Conservation (phyloP, 2,888 invertebrate species). For the Linyphia triangularis region DNA sequence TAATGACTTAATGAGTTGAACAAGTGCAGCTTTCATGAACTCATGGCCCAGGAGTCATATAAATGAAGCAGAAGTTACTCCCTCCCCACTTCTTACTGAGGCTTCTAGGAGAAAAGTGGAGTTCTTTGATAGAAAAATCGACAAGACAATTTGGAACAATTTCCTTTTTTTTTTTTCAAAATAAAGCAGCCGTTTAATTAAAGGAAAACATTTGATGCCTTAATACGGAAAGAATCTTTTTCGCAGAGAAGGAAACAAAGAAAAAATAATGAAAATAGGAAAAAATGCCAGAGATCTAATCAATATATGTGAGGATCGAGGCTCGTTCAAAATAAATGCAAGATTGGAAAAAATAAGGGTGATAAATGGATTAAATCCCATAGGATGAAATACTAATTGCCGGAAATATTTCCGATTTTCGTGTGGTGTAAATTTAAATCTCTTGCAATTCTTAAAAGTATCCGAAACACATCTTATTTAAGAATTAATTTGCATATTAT, state of each 20-base stretch:
- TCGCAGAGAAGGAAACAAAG: constrained; percentile 39
- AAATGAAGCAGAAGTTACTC: constrained; percentile 33
- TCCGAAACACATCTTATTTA: too few species aligned
- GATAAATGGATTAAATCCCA: constrained; percentile 64
- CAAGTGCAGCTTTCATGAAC: constrained; percentile 43
- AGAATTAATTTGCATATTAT: too few species aligned
- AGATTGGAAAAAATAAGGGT: constrained; percentile 52
- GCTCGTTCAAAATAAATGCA: constrained; percentile 61
- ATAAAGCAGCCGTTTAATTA: constrained; percentile 62
- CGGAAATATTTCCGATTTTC: background rate
- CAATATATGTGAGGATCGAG: constrained; percentile 59
- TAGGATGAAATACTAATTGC: constrained; percentile 30
- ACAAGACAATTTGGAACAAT: constrained; percentile 56
- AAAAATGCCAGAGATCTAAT: constrained; percentile 41
- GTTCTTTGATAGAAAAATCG: constrained; percentile 59
- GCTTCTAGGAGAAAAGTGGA: background rate
- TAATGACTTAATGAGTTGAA: constrained; percentile 65
- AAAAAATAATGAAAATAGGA: constrained; percentile 4
- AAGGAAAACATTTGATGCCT: constrained; percentile 69
- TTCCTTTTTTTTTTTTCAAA: constrained; percentile 52
- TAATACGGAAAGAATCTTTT: constrained; percentile 63
- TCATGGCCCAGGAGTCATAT: constrained; percentile 36
- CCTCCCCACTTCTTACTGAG: background rate
- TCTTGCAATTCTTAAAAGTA: too few species aligned
- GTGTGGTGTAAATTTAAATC: too few species aligned